Evolutionary conservation across 2,888 invertebrate species (phyloP), one percentile per base, ranked within the genome.

Genomic region (Apantesis nais): DNA sequence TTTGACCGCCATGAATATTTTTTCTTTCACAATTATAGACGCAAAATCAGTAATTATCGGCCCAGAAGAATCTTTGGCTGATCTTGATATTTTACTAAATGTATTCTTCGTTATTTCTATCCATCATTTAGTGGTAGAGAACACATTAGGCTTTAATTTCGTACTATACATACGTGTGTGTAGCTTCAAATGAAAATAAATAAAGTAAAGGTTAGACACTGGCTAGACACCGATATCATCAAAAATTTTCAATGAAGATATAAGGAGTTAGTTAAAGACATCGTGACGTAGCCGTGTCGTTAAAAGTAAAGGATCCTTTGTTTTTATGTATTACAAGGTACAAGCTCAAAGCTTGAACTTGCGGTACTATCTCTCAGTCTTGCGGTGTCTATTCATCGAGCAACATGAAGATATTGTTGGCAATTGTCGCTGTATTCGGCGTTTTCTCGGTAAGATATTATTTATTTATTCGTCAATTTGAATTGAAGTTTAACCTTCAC

Each of bases 271-370:
- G 7, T 52, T n/a, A 14, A 29, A 34, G 1, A 61, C 60, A 52
- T 76, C 82, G 80, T 76, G 31, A 73, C 80, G 76, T 66, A 25
- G 7, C 71, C 84, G 84, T 75, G 60, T 85, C 86, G 84, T 80
- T 5, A 5, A 9, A 0, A 74, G 25, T 85, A 79, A 85, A 79
- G 48, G 12, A 22, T 34, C n/a, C 58, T 37, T 70, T 52, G 70
- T 60, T 65, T 66, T 71, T 71, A 64, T 72, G 62, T n/a, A 16
- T 62, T 62, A 48, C 66, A 64, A 62, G 66, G 14, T 39, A 34
- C 64, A 81, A 80, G 79, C 74, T 81, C 74, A 80, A 79, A 75
- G 73, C 80, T 70, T 74, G 65, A 11, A 55, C 37, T 62, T 60
- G 55, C 25, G 14, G 41, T 66, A 5, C 44, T 67, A 34, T 41